Evolutionary conservation across 1,140 invertebrate species (phyloP), one percentile per base, ranked within the genome.

Genomic region (Carcinoscorpius rotundicauda): DNA sequence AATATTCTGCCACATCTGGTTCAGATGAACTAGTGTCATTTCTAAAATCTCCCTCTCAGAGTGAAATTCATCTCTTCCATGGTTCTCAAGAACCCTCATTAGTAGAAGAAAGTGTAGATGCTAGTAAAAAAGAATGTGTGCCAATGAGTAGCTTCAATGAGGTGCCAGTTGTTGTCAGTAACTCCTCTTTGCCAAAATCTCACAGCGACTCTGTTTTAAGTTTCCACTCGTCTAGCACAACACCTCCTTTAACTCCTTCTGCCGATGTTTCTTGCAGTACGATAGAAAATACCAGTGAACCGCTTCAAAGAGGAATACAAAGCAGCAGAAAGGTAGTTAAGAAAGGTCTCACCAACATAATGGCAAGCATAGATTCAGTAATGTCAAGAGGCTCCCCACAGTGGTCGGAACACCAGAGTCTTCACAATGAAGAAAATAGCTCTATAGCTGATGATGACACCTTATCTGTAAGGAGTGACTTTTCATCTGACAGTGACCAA

Each of bases 341-440:
- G 68, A 88, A 88, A 74, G 87, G 87, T 4, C 83, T 90, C 65
- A 85, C 82, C 49, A 88, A 83, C 70, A 81, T 90, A 49, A 88
- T 89, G 81, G 87, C 86, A 53, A 88, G 87, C 5, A 82, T 91
- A 60, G 88, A 91, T 76, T 87, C 86, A 11, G 87, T 87, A 4
- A 75, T 90, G 49, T 85, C 85, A 70, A 68, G 66, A 63, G 29
- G 29, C 29, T 29, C 29, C 29, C 29, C 29, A 29, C 29, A 29
- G 29, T 29, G 29, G 29, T 63, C 59, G 56, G 67, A 66, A 5
- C 10, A 29, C 6, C 65, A 50, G 49, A 60, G 8, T 11, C 56
- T 60, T 9, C 58, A 66, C 8, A 68, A 71, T 62, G 61, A 8
- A 11, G 69, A 70, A 5, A 68, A 10, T 0, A 76, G 84, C 50